Base-by-base conservation (phyloP, 2,888 invertebrate species). In the Coleophora deauratella region DNA sequence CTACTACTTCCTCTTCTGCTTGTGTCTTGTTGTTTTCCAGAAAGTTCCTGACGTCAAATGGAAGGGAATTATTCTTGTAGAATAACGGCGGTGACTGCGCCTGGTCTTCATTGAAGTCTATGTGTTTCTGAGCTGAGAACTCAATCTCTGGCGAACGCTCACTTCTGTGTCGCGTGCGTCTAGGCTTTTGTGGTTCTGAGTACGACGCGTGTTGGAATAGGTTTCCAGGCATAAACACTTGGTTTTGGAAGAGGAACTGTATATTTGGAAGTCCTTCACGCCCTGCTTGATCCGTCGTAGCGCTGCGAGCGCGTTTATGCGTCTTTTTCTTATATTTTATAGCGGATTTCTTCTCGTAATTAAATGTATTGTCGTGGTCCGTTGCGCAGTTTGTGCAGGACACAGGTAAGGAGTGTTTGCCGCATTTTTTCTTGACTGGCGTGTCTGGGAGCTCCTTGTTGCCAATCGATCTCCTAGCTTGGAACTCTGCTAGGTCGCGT, bases 161-260 rank as follows among this genome's bases (percentile, higher is more conserved):
- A 28, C 50, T 45, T 46, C 51, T 63, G 27, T 64, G 63, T 10
- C 60, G 59, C 11, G 62, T 47, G 4, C 54, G 50, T 1, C 57
- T 59, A 10, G 4, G 9, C 37, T 59, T 66, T 6, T 51, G 40
- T 9, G 80, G 72, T 45, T 81, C 81, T 1, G 80, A 67, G 44
- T 64, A 74, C 0, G 79, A 61, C 0, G 62, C 45, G 1, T 62
- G 49, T 11, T 66, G 58, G 41, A 67, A 67, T 48, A 71, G 42
- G 46, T 78, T 73, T 0, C 85, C 80, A 9, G 84, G 84, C 81
- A 86, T 79, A 46, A 86, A 85, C 13, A 86, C 81, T 54, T 86
- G 85, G 49, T 86, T 85, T 59, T 84, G 84, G 48, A 86, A 86
- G 11, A 85, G 61, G 58, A 86, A 86, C 50, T 86, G 85, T 63